phyloP scores from a whole-genome alignment of 2,797 vertebrate species.

The Siniperca obscura region DNA sequence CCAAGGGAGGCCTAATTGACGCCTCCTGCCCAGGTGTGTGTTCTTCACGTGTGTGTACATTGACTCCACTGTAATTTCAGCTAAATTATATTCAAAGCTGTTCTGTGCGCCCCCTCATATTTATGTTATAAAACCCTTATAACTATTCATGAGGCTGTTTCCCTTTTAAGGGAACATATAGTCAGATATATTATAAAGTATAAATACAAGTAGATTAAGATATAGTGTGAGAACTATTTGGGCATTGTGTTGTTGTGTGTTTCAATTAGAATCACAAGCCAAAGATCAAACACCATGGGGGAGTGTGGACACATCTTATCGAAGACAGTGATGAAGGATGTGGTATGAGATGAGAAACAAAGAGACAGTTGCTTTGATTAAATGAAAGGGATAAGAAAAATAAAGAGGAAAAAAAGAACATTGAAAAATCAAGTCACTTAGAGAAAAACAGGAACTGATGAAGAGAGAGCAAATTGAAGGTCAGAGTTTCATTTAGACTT shows the following conservation, averaged over 20 bases:
- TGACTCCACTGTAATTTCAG: slow-evolving; percentile 1
- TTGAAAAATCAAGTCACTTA: slow-evolving; percentile 66
- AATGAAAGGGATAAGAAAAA: slow-evolving; percentile 60
- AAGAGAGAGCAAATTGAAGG: slow-evolving; percentile 70
- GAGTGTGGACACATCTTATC: slow-evolving; percentile 26
- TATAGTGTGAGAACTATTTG: neutral
- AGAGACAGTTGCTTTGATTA: slow-evolving; percentile 56
- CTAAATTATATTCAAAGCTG: slow-evolving; percentile 8
- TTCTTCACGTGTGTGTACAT: neutral
- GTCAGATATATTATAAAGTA: neutral
- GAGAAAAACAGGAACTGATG: slow-evolving; percentile 60
- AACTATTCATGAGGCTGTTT: slow-evolving; percentile 4
- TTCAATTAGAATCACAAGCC: slow-evolving; percentile 8
- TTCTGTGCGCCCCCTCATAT: neutral
- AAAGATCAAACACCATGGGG: slow-evolving; percentile 21
- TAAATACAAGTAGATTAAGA: neutral
- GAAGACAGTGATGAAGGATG: slow-evolving; percentile 28
- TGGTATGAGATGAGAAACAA: slow-evolving; percentile 40
- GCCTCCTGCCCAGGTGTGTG: slow-evolving; percentile 10
- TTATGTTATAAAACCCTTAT: slow-evolving; percentile 22
- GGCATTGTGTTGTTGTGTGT: neutral
- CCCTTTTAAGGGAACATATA: neutral
- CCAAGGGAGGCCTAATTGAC: slow-evolving; percentile 24
- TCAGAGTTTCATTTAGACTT: slow-evolving; percentile 68
- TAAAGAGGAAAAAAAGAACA: slow-evolving; percentile 36